These are phyloP conservation scores for Galemys pyrenaicus DNA, from an alignment of 2,113 vertebrate genomes.

Conservation along the genomic window DNA sequence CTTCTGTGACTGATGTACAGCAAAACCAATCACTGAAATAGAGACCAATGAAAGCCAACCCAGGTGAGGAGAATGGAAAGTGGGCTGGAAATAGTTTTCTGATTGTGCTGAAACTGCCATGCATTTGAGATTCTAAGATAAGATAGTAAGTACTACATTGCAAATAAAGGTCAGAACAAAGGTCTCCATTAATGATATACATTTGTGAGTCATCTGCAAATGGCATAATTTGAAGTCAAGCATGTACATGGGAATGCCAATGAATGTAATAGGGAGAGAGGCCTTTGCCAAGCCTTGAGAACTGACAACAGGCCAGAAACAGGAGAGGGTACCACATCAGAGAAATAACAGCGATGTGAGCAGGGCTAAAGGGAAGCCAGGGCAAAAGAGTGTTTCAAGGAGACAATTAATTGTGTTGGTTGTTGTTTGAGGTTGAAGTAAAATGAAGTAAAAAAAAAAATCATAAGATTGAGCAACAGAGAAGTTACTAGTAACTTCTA, in stretches of 20 bases:
- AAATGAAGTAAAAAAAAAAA: neutral
- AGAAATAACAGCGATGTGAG: neutral
- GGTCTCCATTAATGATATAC: neutral
- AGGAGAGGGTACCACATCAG: neutral
- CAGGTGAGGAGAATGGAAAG: neutral
- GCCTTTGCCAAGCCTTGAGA: neutral
- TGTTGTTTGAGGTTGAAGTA: neutral
- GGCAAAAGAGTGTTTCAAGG: neutral
- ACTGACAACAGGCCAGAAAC: neutral
- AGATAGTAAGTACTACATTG: neutral
- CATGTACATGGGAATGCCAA: neutral
- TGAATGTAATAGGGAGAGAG: neutral
- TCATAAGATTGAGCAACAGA: neutral
- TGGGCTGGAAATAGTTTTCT: neutral
- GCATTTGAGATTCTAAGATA: neutral
- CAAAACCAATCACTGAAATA: neutral
- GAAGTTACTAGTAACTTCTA: neutral
- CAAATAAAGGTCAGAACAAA: constrained; percentile 7
- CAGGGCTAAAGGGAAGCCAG: neutral
- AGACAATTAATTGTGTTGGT: neutral
- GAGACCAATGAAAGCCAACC: neutral
- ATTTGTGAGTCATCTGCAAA: constrained; percentile 14
- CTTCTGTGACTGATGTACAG: neutral
- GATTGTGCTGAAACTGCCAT: neutral
- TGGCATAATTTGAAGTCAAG: neutral